These are phyloP conservation scores for Torymus tubicola DNA, from an alignment of 2,888 invertebrate species.

Conservation along the genomic window DNA sequence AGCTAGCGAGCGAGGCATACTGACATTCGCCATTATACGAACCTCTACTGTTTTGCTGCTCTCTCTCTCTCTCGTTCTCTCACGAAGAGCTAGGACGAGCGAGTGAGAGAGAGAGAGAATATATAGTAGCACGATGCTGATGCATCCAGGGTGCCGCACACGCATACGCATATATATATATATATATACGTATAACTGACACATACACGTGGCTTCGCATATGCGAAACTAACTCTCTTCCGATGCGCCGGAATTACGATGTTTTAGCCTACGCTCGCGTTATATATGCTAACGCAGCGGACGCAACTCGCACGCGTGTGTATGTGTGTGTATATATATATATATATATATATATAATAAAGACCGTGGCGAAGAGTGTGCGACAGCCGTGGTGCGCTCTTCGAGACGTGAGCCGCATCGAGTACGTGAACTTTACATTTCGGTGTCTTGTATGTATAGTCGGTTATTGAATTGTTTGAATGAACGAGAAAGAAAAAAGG, in stretches of 20 bases:
- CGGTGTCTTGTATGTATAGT: no score
- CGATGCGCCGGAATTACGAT: conserved; percentile 39
- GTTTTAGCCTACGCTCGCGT: conserved; percentile 18
- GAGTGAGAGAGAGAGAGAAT: conserved; percentile 6
- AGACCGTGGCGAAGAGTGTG: neutral
- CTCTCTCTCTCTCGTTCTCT: neutral
- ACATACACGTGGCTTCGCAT: neutral
- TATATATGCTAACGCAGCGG: neutral
- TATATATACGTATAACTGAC: neutral
- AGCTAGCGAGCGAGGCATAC: conserved; percentile 20
- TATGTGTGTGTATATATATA: neutral
- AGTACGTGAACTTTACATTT: no score
- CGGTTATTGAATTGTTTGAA: no score
- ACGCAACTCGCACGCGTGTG: neutral
- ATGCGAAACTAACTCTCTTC: conserved; percentile 3
- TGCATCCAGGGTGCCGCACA: conserved; percentile 17
- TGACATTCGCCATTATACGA: conserved; percentile 54
- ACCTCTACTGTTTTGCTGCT: conserved; percentile 41
- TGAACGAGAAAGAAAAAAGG: no score
- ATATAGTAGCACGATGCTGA: neutral
- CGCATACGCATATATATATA: neutral
- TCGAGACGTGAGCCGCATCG: no score
- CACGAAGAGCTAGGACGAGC: no score
- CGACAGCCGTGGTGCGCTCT: no score
- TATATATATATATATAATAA: neutral